Conservation (phyloP, 2,888 invertebrate species). For the Oscheius sp. region DNA sequence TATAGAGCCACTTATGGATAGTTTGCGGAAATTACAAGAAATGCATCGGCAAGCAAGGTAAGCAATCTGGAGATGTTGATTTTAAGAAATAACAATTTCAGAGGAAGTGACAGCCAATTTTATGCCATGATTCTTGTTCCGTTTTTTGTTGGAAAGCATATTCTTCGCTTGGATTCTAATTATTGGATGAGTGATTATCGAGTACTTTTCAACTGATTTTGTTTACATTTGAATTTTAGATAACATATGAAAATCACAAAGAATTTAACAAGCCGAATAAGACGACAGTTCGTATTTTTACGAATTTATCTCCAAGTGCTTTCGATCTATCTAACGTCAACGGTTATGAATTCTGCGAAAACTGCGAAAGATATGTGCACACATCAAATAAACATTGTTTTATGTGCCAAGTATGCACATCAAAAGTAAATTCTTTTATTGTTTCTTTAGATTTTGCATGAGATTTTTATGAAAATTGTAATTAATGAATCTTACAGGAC, state of each 20-base stretch:
- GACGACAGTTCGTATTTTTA: conserved; percentile 66
- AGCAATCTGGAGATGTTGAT: conserved; percentile 30
- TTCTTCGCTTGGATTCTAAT: conserved; percentile 43
- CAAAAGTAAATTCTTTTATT: conserved; percentile 42
- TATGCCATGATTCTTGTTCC: conserved; percentile 56
- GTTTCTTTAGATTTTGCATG: neutral
- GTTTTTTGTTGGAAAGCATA: conserved; percentile 65
- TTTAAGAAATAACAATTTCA: conserved; percentile 17
- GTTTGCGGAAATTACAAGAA: conserved; percentile 55
- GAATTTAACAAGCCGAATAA: conserved; percentile 55
- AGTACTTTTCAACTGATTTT: conserved; percentile 39
- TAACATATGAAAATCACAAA: conserved; percentile 67
- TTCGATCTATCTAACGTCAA: conserved; percentile 52
- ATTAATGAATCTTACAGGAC: conserved; percentile 36
- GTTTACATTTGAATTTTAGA: conserved; percentile 42
- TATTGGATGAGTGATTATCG: conserved; percentile 66
- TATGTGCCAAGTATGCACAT: conserved; percentile 63
- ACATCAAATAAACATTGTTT: conserved; percentile 63
- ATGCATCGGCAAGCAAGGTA: conserved; percentile 40
- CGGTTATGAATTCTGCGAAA: conserved; percentile 63
- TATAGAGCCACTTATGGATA: conserved; percentile 61
- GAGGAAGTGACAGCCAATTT: conserved; percentile 32
- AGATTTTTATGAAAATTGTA: neutral
- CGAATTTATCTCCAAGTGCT: conserved; percentile 52
- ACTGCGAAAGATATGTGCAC: conserved; percentile 62